Percentiles rank a stretch among this genome's conserved stretches.
Evolutionary conservation across 2,797 vertebrate genomes (phyloP).

Genomic region (Acanthopagrus latus): DNA sequence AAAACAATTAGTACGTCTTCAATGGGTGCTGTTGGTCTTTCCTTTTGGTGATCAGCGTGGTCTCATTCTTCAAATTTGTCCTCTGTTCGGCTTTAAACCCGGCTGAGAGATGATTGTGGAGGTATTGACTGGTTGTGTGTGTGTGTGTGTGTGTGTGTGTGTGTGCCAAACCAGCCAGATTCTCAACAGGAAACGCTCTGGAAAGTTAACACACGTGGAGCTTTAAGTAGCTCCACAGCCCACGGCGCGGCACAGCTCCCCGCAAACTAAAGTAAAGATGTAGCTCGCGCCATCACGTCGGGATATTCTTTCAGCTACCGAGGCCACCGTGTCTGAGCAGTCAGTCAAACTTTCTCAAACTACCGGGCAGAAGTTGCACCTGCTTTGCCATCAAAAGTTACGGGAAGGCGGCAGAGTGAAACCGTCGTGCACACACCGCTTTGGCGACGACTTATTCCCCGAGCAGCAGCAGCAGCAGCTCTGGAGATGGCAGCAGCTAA

Average conservation of each 20-base stretch:
- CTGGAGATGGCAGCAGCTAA: conserved; percentile 65
- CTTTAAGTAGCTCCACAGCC: not conserved
- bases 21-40: no score
- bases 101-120: conserved; percentile 1
- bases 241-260: not conserved
- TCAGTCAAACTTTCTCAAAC: conserved; percentile 55
- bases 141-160: not conserved
- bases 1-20: not conserved
- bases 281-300: conserved; percentile 28
- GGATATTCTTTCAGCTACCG: conserved; percentile 14
- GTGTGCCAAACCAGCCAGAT: not conserved
- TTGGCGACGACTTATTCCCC: conserved; percentile 54
- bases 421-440: conserved; percentile 34
- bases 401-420: conserved; percentile 70
- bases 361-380: conserved; percentile 48
- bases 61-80: not conserved
- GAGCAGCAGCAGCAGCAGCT: conserved; percentile 4
- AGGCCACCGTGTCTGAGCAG: conserved; percentile 28
- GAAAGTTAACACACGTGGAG: not conserved
- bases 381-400: conserved; percentile 77
- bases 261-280: conserved; percentile 28
- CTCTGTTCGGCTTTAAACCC: not conserved
- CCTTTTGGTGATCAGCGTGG: not conserved
- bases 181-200: not conserved
- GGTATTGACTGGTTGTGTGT: not conserved